phyloP scores from a whole-genome alignment of 2,888 invertebrate species.

The Tiliacea aurago region DNA sequence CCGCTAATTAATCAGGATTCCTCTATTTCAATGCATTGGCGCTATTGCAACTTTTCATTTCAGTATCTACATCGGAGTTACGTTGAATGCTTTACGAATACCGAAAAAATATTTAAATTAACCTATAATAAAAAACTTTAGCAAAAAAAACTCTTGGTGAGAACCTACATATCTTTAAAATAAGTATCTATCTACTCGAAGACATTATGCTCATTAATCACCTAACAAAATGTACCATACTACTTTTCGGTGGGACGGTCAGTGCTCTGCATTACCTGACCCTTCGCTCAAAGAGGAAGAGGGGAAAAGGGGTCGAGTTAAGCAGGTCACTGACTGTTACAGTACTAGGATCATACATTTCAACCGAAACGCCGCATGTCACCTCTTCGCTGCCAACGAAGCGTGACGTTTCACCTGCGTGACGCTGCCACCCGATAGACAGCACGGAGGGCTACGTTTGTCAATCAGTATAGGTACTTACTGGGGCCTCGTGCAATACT shows the following conservation, averaged over 20 bases:
- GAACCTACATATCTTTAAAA: background rate
- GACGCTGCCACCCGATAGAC: background rate
- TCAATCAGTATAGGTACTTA: background rate
- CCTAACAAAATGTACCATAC: background rate
- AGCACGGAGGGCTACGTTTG: background rate
- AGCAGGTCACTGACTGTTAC: no score
- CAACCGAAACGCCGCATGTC: constrained; percentile 53
- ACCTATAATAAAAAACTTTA: background rate
- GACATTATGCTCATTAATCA: background rate
- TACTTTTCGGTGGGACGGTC: no score
- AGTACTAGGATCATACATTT: background rate
- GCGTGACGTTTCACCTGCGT: constrained; percentile 49
- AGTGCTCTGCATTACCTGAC: no score
- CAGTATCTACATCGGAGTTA: background rate
- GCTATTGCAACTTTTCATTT: background rate
- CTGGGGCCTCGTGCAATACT: background rate
- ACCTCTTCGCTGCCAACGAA: constrained; percentile 2
- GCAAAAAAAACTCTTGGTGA: background rate
- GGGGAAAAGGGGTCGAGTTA: no score
- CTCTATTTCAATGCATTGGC: background rate
- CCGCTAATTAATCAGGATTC: background rate
- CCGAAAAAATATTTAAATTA: background rate
- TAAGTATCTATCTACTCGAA: background rate
- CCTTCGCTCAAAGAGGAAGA: no score
- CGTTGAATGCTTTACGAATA: background rate